These are phyloP conservation scores for Petaurus breviceps DNA, from an alignment of 2,113 vertebrate species.

Conservation along the genomic window DNA sequence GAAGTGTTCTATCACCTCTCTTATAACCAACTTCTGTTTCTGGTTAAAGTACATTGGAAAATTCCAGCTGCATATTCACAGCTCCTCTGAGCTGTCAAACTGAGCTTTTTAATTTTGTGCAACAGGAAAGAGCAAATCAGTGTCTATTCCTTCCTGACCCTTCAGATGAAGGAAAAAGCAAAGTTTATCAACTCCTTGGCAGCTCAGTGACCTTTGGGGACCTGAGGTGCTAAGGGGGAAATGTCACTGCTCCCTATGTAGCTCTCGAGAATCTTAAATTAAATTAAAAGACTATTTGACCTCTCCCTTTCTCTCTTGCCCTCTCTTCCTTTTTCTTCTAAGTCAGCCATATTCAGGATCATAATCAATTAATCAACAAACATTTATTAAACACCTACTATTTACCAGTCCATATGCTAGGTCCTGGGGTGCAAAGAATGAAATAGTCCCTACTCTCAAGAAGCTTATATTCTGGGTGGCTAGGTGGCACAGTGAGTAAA, in stretches of 20 bases:
- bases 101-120: constrained; percentile 86
- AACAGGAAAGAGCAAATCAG: constrained; percentile 87
- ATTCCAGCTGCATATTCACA: constrained; percentile 81
- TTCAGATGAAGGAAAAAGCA: constrained; percentile 80
- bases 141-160: constrained; percentile 83
- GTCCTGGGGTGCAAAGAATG: not conserved
- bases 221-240: constrained; percentile 71
- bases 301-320: constrained; percentile 44
- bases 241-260: constrained; percentile 65
- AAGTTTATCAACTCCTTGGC: constrained; percentile 86
- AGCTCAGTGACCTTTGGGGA: constrained; percentile 82
- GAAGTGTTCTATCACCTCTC: constrained; percentile 45
- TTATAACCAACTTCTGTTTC: constrained; percentile 85
- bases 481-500: too few relatives aligned
- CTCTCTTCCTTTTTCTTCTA: constrained; percentile 50
- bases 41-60: constrained; percentile 83
- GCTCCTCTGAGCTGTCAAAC: constrained; percentile 83
- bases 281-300: constrained; percentile 53
- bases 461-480: too few relatives aligned
- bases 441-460: not conserved
- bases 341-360: constrained; percentile 34
- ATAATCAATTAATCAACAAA: not conserved
- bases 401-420: not conserved
- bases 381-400: not conserved
- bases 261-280: constrained; percentile 52